Evolutionary conservation across 2,113 vertebrate species (phyloP), one percentile per base, ranked within the genome.

Genomic region (Fulmarus glacialis): DNA sequence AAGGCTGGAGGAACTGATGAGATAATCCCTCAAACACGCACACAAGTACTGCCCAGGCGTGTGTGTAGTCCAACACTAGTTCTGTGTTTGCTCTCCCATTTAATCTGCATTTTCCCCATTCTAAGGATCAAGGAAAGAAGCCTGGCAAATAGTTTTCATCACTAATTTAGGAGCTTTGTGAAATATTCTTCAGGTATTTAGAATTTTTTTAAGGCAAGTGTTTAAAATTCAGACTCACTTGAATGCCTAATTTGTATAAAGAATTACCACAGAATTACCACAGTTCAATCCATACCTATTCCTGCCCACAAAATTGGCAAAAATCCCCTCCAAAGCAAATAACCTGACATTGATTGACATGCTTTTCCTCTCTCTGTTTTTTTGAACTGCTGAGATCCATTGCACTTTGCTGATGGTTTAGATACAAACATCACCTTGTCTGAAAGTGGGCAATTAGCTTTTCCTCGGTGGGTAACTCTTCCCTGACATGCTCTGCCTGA

Each of bases 381-480:
- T 53, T 32, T 38, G 71, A 79, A 66, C 82, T 5, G 1, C 40
- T 96, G 87, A 64, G 60, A 84, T 72, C 3, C 0, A 1, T 40
- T 89, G 81, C 77, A 66, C 55, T 73, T 53, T 85, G 81, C 34
- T 88, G 84, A 66, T 55, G 89, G 36, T 34, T 86, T 15, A 55
- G 86, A 74, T 83, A 32, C 64, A 59, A 70, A 52, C 55, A 83
- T 24, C 63, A 71, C 78, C 83, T 86, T 56, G 67, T 42, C 81
- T 82, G 92, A 86, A 96, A 58, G 52, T 4, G 30, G 85, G 88
- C 94, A 93, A 93, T 82, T 75, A 78, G 45, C 32, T 95, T 66
- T 92, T 87, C 63, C 66, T 87, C 12, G 1, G 36, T 34, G 59
- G 50, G 62, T 55, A 75, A 2, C 62, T 80, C 55, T 80, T 40